Evolutionary conservation across 2,113 vertebrate genomes (phyloP), one percentile per base, ranked within the genome.

Genomic region (Gymnorhina tibicen): DNA sequence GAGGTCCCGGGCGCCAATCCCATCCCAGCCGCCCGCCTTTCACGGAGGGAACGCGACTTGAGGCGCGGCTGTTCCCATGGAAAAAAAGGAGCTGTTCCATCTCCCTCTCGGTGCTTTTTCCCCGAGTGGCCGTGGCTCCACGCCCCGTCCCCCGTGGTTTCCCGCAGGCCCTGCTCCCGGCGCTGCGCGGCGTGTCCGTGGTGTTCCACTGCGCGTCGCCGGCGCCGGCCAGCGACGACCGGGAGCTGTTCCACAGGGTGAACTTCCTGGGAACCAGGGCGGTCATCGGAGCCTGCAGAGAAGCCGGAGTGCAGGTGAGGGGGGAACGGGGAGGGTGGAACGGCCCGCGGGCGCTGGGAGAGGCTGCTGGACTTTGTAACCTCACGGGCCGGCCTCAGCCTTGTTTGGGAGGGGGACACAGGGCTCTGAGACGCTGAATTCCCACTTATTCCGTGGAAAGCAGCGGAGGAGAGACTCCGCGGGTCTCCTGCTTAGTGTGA

Each of bases 131-230:
- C 37, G 33, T 14, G 26, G 35, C 52, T 53, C 76, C 83, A 68
- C 22, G 24, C 22, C 44, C 30, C 7, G 42, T 91, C 74, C 16
- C 46, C n/a, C 0, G 3, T 44, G 93, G 30, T 97, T 5, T 85
- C 70, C 73, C 73, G 84, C 87, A 99, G 99, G 99, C 98, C 89
- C 97, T 99, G 95, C 98, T 99, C 41, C 96, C 98, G 18, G 99
- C 99, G 59, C 89, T 99, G 83, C 97, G 98, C 83, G 99, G 98
- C 2, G 98, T 98, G 62, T 98, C 98, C 6, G 83, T 99, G 68
- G 99, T 98, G 42, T 99, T 99, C 96, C 99, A 99, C 89, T 99
- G 99, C 15, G 99, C 99, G 0, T 99, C 99, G 0, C 99, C 99
- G n/a, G 98, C 98, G 2, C 98, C 99, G 23, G 98, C 96, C 55